Conservation (phyloP, 2,113 vertebrate species). For the Steatornis caripensis region DNA sequence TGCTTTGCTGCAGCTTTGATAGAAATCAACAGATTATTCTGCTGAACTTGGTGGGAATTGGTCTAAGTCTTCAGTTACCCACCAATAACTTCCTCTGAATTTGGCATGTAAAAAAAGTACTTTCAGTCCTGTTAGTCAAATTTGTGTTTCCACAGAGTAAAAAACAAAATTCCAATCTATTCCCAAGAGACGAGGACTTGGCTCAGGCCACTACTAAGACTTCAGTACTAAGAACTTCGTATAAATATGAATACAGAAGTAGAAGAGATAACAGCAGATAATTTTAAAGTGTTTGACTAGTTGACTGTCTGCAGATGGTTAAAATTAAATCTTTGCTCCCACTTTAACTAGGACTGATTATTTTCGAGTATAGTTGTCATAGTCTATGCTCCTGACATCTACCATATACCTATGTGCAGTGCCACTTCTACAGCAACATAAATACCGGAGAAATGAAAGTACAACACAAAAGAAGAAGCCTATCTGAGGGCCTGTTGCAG, state of each 20-base stretch:
- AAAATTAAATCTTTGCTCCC: background rate
- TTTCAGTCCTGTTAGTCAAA: background rate
- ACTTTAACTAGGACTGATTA: background rate
- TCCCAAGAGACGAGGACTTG: background rate
- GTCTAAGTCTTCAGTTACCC: background rate
- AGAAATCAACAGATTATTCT: background rate
- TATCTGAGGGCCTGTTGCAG: background rate
- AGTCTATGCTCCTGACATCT: background rate
- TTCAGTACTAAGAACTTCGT: background rate
- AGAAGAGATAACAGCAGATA: background rate
- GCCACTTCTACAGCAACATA: background rate
- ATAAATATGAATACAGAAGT: background rate
- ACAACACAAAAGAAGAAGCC: background rate
- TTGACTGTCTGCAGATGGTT: background rate
- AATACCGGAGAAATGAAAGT: background rate
- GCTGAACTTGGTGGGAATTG: background rate
- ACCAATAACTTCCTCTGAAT: background rate
- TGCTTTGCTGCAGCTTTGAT: background rate
- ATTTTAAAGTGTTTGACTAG: background rate
- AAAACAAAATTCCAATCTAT: background rate
- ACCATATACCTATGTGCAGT: background rate
- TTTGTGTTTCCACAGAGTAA: background rate
- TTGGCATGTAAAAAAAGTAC: background rate
- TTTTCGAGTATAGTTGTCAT: background rate
- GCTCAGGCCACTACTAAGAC: background rate